Evolutionary conservation across 1,140 invertebrate genomes (phyloP), one percentile per base, ranked within the genome.

Genomic region (Penaeus vannamei): DNA sequence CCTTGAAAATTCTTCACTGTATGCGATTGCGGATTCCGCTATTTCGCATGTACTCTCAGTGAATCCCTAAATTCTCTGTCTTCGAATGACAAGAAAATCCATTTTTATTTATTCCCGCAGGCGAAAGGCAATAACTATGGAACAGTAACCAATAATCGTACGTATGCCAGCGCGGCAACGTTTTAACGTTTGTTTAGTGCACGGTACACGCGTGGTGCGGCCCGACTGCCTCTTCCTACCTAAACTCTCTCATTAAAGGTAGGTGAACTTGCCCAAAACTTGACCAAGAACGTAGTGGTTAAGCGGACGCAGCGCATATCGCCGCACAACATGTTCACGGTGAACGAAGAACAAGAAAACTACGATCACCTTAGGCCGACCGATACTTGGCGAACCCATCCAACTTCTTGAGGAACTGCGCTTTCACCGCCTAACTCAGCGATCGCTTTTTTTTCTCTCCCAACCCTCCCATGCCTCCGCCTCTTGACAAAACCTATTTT

Each of bases 141-240:
- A 62, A 83, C 62, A 87, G 86, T 87, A 87, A 66, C 86, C 86
- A 87, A 87, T 87, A 87, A 87, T 87, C 86, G 86, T 87, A 87
- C 86, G 86, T 87, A 83, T 87, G 86, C 86, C 86, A 87, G 86
- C 86, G 86, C 79, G 32, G 86, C 86, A 87, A 87, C 86, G 79
- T 87, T 83, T 82, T 66, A 87, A 87, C 86, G 86, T 87, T 87
- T 87, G 86, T 87, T 87, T 87, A 87, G 86, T 87, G 79, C 61
- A 87, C 42, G 62, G 80, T 72, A 87, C 62, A 87, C 86, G 86
- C 86, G 86, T 87, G 86, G 22, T 29, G 29, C 26, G 22, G 66
- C 80, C 36, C 20, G 36, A 42, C 61, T 79, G 46, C 66, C 79
- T 87, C 42, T 82, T 82, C 80, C 60, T 79, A 62, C 86, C 83